Conservation (phyloP, 30 jellyfish, hydroid and myxozoan genomes). For the Sanderia malayensis region DNA sequence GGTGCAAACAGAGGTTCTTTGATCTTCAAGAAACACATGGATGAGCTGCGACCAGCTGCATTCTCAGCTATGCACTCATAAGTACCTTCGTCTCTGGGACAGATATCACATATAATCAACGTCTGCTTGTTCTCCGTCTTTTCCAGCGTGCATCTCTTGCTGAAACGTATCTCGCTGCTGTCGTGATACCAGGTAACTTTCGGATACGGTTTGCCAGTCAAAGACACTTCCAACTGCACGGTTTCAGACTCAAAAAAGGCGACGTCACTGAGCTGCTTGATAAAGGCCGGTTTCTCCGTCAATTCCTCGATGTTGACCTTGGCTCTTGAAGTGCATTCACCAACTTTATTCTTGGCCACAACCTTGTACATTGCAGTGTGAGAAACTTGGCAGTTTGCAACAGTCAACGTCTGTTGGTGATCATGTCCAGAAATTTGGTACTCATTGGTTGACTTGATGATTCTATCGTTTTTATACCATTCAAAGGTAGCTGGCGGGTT, state of each 20-base stretch:
- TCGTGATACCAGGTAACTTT: constrained; percentile 79
- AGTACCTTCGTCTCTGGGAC: constrained; percentile 75
- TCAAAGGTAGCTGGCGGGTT: constrained; percentile 80
- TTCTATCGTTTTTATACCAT: constrained; percentile 80
- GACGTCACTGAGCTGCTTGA: constrained; percentile 27
- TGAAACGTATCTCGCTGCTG: constrained; percentile 48
- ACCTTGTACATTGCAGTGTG: constrained; percentile 70
- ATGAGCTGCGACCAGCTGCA: constrained; percentile 72
- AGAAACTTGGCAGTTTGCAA: constrained; percentile 28
- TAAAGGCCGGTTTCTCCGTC: constrained; percentile 62
- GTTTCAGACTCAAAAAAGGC: constrained; percentile 53
- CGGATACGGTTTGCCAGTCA: constrained; percentile 86
- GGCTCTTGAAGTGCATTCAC: constrained; percentile 74
- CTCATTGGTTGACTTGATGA: constrained; percentile 12
- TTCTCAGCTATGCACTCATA: constrained; percentile 91
- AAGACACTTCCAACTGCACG: constrained; percentile 48
- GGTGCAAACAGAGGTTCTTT: constrained; percentile 82
- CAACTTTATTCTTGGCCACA: constrained; percentile 74
- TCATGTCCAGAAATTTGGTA: constrained; percentile 13
- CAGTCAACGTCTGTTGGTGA: constrained; percentile 11
- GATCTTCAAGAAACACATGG: constrained; percentile 65
- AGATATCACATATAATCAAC: constrained; percentile 47
- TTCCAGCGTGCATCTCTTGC: constrained; percentile 52
- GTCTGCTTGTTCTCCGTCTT: constrained; percentile 44
- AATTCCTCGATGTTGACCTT: constrained; percentile 57